Conservation (phyloP, 1,140 invertebrate species). For the Proctacanthus coquilletti region DNA sequence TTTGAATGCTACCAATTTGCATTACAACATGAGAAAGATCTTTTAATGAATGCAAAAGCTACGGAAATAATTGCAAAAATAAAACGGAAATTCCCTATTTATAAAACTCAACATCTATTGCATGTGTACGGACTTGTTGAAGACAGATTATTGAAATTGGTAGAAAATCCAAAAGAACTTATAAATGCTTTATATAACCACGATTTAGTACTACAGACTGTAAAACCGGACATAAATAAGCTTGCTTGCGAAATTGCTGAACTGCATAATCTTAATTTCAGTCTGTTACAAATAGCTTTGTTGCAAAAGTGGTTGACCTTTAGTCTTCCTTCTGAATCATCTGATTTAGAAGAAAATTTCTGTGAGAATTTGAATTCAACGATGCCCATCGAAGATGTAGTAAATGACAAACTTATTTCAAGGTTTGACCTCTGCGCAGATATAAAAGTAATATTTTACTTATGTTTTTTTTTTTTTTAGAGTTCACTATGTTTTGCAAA, state of each 20-base stretch:
- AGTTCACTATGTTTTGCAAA: slow-evolving; percentile 22
- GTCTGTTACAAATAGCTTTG: slow-evolving; percentile 18
- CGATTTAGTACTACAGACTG: slow-evolving; percentile 32
- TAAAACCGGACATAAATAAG: slow-evolving; percentile 36
- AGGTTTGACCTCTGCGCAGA: slow-evolving; percentile 1
- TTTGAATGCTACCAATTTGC: slow-evolving; percentile 41
- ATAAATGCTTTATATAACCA: slow-evolving; percentile 38
- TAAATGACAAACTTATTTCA: slow-evolving; percentile 15
- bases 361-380: slow-evolving; percentile 17
- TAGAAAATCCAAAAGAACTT: slow-evolving; percentile 35
- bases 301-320: slow-evolving; percentile 26
- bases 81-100: slow-evolving; percentile 35
- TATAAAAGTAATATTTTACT: too few relatives aligned
- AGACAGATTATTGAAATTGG: slow-evolving; percentile 35
- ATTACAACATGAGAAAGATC: slow-evolving; percentile 26
- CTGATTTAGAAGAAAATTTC: slow-evolving; percentile 22
- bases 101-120: slow-evolving; percentile 37
- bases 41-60: slow-evolving; percentile 8
- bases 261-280: slow-evolving; percentile 17
- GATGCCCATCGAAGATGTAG: neutral
- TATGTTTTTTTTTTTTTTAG: slow-evolving; percentile 10
- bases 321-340: slow-evolving; percentile 15
- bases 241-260: slow-evolving; percentile 38
- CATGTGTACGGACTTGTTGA: slow-evolving; percentile 37
- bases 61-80: slow-evolving; percentile 31